These are phyloP conservation scores for Heliconius ismenius DNA, from an alignment of 2,888 invertebrate species.

Conservation along the genomic window DNA sequence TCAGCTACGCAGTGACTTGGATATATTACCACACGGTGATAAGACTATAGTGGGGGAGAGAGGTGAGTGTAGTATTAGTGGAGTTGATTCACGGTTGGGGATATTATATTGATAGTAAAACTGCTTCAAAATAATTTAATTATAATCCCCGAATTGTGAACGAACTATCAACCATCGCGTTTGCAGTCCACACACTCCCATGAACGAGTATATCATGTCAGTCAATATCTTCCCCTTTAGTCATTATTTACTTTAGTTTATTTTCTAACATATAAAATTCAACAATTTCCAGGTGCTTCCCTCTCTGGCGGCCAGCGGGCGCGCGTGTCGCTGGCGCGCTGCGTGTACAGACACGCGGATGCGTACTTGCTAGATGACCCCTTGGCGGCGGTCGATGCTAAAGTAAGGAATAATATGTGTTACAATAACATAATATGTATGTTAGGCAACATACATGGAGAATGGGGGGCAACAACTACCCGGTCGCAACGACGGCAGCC, in stretches of 20 bases:
- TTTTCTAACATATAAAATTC: not conserved
- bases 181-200: too few species aligned
- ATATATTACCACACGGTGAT: constrained; percentile 84
- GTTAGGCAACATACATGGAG: too few species aligned
- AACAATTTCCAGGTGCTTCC: constrained; percentile 72
- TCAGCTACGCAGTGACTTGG: constrained; percentile 82
- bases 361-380: constrained; percentile 85
- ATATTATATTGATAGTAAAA: not conserved
- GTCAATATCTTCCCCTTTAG: too few species aligned
- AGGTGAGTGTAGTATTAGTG: constrained; percentile 57
- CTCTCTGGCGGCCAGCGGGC: constrained; percentile 87
- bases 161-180: too few species aligned
- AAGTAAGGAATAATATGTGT: constrained; percentile 59
- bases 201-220: too few species aligned
- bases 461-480: too few species aligned
- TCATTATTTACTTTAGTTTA: too few species aligned
- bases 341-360: constrained; percentile 83
- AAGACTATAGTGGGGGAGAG: constrained; percentile 86
- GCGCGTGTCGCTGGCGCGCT: constrained; percentile 78
- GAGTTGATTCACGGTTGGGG: not conserved
- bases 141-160: too few species aligned
- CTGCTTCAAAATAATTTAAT: not conserved
- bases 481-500: too few species aligned
- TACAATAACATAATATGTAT: too few species aligned
- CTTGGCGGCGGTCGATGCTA: constrained; percentile 83